Percentiles rank a stretch among this genome's conserved stretches.
Evolutionary conservation across 1,140 invertebrate genomes (phyloP).

Genomic region (Hypothenemus hampei): DNA sequence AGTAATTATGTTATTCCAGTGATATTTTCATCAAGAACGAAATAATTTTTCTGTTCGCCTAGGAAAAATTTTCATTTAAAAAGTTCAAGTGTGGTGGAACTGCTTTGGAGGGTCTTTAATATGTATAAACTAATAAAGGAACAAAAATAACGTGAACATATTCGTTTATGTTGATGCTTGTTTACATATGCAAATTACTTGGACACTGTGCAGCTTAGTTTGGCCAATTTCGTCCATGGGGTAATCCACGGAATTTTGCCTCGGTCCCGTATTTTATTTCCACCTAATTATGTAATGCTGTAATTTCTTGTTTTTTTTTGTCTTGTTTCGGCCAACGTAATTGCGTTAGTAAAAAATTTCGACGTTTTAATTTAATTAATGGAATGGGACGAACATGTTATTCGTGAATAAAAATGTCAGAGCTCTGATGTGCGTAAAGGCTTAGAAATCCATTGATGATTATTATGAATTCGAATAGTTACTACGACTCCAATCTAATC

Average conservation of each 20-base stretch:
- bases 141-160: neutral
- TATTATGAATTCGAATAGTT: no score
- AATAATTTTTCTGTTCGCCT: no score
- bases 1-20: neutral
- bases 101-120: neutral
- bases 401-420: no score
- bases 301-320: neutral
- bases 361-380: no score
- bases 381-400: no score
- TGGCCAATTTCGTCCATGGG: neutral
- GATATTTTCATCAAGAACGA: no score
- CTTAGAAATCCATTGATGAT: no score
- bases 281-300: neutral
- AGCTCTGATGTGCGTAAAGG: no score
- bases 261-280: neutral
- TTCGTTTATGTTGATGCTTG: neutral
- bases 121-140: neutral
- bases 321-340: no score
- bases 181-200: conserved; percentile 1
- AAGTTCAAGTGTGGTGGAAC: neutral
- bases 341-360: no score
- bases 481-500: no score
- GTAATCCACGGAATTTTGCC: neutral
- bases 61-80: neutral
- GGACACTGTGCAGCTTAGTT: neutral